Evolutionary conservation across 2,888 invertebrate species (phyloP), one percentile per base, ranked within the genome.

Genomic region (Chrysolina haemoptera): DNA sequence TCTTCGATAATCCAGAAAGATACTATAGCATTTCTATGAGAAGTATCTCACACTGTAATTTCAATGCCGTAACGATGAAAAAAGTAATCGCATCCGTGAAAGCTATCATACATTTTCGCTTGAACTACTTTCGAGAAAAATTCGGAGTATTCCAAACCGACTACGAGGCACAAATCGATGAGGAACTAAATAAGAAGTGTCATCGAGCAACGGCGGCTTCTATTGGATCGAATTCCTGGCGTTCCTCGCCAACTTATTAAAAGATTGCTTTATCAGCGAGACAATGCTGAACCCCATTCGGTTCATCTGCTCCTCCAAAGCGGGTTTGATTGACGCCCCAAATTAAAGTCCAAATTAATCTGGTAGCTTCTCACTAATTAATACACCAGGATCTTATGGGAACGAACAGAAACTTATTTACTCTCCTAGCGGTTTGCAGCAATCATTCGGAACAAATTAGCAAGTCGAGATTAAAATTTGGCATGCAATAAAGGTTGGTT

Each of bases 211-310:
- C 22, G 18, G 1, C 8, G 53, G 18, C 11, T 53, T 18, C 53
- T 46, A 76, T 70, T 68, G 68, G 68, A 75, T 71, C 50, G 48
- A 71, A 75, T 75, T 75, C 75, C 68, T 4, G n/a, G 43, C 75
- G 65, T 71, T 83, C 85, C 79, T 77, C 79, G 76, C 75, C 80
- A 81, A 85, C 83, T 85, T 85, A 85, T 86, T 85, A 85, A 85
- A 86, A 86, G 86, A 85, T 85, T 85, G 86, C 86, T 86, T 85
- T 85, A 86, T 86, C 86, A 83, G 83, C 82, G 80, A 84, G 84
- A 86, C 85, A 86, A 85, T 85, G 78, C 78, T 78, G 81, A 83
- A 81, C 84, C 84, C 82, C 81, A 81, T 81, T 80, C 78, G 79
- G 80, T 82, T 82, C 82, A 81, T 81, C 81, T 78, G 79, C 76